Percentiles rank a stretch among this genome's conserved stretches.
Conservation (phyloP, 2,888 invertebrate genomes). For the Leptopilina drosophilae region DNA sequence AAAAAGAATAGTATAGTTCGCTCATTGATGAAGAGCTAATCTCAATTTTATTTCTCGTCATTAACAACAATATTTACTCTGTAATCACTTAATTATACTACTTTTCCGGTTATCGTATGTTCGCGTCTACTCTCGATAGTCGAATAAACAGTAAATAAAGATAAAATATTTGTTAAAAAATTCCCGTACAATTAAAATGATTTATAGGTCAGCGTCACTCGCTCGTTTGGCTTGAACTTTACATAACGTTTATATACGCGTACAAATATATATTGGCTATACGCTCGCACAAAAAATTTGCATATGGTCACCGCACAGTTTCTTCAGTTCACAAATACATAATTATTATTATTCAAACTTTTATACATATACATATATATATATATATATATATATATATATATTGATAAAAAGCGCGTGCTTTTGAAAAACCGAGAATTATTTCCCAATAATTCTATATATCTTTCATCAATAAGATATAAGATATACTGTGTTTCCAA, state of each 20-base stretch:
- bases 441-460: not conserved
- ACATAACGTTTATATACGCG: not conserved
- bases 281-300: not conserved
- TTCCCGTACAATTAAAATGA: constrained; percentile 31
- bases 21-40: constrained; percentile 37
- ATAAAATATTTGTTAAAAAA: constrained; percentile 38
- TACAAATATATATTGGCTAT: constrained; percentile 7
- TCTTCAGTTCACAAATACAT: not conserved
- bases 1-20: not conserved
- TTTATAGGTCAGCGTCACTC: constrained; percentile 31
- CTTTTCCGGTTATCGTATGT: constrained; percentile 36
- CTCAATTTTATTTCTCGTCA: constrained; percentile 13
- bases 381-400: too few relatives aligned
- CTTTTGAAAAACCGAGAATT: not conserved
- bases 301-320: not conserved
- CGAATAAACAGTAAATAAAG: constrained; percentile 36
- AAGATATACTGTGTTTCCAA: too few relatives aligned
- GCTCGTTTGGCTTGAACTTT: constrained; percentile 30
- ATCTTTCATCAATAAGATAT: too few relatives aligned
- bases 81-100: constrained; percentile 31
- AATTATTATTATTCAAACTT: not conserved
- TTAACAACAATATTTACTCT: constrained; percentile 33
- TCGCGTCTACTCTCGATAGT: constrained; percentile 35
- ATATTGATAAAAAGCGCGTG: not conserved
- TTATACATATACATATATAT: too few relatives aligned